A percentile compares a stretch with the other conserved stretches of the same genome.
phyloP scores from a whole-genome alignment of 2,888 invertebrate species.

The Lobophora halterata region DNA sequence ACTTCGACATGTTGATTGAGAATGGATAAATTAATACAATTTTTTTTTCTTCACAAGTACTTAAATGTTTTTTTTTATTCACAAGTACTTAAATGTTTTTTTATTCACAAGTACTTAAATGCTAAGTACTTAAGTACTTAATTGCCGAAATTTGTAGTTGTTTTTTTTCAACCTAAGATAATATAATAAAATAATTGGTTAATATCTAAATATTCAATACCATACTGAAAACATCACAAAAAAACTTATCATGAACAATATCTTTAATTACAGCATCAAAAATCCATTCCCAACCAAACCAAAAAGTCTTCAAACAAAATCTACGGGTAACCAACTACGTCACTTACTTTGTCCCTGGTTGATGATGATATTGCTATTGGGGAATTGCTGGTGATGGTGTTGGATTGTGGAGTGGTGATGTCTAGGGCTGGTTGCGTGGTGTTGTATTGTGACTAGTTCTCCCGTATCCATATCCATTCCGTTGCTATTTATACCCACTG shows the following conservation, averaged over 20 bases:
- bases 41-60: too few relatives aligned
- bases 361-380: constrained; percentile 69
- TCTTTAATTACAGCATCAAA: too few relatives aligned
- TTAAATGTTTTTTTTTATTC: too few relatives aligned
- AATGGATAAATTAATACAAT: constrained; percentile 9
- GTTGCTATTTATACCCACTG: constrained; percentile 85
- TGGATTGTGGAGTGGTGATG: constrained; percentile 70
- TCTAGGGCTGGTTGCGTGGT: constrained; percentile 72
- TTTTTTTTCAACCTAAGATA: too few relatives aligned
- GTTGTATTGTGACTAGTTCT: constrained; percentile 74
- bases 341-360: constrained; percentile 73
- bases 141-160: too few relatives aligned
- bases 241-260: too few relatives aligned
- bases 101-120: too few relatives aligned
- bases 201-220: too few relatives aligned
- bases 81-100: too few relatives aligned
- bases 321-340: constrained; percentile 9
- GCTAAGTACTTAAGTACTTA: too few relatives aligned
- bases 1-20: constrained; percentile 17
- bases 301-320: constrained; percentile 11
- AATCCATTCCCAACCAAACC: constrained; percentile 18
- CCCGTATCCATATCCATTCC: constrained; percentile 80
- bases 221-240: too few relatives aligned
- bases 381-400: constrained; percentile 73
- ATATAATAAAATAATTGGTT: too few relatives aligned